A percentile compares a stretch with the other conserved stretches of the same genome.
Conservation (phyloP, 2,888 invertebrate species). For the Caradrina clavipalpis region DNA sequence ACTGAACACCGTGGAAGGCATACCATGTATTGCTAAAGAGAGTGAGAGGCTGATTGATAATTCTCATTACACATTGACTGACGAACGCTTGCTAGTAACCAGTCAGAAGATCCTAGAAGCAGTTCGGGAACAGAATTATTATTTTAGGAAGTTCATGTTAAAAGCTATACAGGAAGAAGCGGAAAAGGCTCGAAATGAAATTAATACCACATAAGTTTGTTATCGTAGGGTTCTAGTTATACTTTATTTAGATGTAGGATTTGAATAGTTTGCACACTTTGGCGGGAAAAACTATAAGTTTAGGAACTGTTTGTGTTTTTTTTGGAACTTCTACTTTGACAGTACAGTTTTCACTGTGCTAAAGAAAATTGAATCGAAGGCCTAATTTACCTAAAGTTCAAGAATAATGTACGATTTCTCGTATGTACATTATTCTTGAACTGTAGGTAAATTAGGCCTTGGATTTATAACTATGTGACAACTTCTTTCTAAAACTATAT, state of each 20-base stretch:
- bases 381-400: too few species aligned
- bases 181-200: slow-evolving; percentile 46
- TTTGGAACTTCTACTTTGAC: too few species aligned
- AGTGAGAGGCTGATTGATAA: slow-evolving; percentile 32
- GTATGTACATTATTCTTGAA: too few species aligned
- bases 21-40: slow-evolving; percentile 74
- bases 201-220: background rate
- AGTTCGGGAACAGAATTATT: slow-evolving; percentile 80
- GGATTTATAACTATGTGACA: too few species aligned
- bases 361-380: too few species aligned
- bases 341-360: too few species aligned
- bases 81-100: slow-evolving; percentile 80
- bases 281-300: background rate
- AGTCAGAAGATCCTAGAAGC: slow-evolving; percentile 83
- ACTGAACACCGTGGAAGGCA: slow-evolving; percentile 78
- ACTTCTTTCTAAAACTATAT: too few species aligned
- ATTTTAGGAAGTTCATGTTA: slow-evolving; percentile 71
- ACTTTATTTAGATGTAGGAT: slow-evolving; percentile 16
- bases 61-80: slow-evolving; percentile 62
- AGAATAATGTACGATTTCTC: too few species aligned
- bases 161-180: slow-evolving; percentile 60
- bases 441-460: too few species aligned
- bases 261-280: background rate
- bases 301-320: background rate
- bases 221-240: background rate